A percentile compares a stretch with the other conserved stretches of the same genome.
phyloP scores from a whole-genome alignment of 35 echinoderm and acorn worm species.

The Apostichopus parvimensis region DNA sequence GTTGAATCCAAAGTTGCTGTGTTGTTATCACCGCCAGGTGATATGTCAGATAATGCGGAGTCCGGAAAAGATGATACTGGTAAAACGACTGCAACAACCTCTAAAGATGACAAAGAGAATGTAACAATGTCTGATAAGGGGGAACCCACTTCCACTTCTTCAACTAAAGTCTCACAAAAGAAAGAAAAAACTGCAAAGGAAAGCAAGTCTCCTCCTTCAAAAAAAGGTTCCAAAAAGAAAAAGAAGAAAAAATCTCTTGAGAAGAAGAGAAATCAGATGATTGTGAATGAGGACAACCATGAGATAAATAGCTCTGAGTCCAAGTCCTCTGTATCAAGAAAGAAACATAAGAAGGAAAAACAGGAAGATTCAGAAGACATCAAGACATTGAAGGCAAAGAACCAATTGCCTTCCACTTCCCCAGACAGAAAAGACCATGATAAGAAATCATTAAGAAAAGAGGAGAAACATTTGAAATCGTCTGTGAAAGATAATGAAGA shows the following conservation, averaged over 20 bases:
- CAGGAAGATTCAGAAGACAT: neutral
- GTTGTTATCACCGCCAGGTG: neutral
- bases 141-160: neutral
- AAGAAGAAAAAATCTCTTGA: constrained; percentile 19
- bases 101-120: constrained; percentile 3
- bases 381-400: neutral
- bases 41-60: neutral
- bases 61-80: neutral
- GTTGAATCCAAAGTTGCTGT: neutral
- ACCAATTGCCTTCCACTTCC: neutral
- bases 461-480: neutral
- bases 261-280: neutral
- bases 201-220: neutral
- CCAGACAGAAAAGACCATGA: neutral
- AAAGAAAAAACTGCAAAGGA: neutral
- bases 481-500: neutral
- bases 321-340: constrained; percentile 11
- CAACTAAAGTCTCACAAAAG: neutral
- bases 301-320: neutral
- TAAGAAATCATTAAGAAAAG: neutral
- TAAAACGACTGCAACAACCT: neutral
- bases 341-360: neutral
- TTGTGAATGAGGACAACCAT: neutral
- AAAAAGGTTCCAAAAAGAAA: neutral
- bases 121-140: neutral